phyloP scores from a whole-genome alignment of 2,113 vertebrate genomes.

The Pangasianodon hypophthalmus region DNA sequence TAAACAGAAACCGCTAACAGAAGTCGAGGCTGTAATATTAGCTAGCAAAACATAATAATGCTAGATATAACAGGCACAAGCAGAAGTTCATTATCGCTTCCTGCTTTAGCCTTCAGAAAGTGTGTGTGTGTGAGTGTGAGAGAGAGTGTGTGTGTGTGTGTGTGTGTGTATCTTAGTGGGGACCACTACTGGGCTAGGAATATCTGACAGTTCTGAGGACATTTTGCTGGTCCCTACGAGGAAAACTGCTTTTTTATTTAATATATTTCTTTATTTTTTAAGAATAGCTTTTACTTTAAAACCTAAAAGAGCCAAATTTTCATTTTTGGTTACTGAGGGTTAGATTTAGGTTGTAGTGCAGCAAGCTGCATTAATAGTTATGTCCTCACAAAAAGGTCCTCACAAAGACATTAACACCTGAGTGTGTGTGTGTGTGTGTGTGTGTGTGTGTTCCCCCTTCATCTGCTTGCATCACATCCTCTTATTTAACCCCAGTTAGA shows the following conservation, averaged over 20 bases:
- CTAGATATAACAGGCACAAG: neutral
- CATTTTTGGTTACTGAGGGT: neutral
- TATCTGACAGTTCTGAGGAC: neutral
- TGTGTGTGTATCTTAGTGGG: neutral
- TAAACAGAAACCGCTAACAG: neutral
- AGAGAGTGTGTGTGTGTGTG: neutral
- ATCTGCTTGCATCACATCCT: slow-evolving; percentile 41
- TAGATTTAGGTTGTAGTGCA: neutral
- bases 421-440: neutral
- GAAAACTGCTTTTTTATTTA: neutral
- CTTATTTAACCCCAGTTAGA: slow-evolving; percentile 19
- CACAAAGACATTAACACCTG: neutral
- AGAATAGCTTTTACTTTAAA: neutral
- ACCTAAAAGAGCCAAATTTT: neutral
- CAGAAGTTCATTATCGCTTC: slow-evolving; percentile 32
- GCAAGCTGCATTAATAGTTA: neutral
- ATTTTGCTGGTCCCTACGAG: neutral
- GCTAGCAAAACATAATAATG: neutral
- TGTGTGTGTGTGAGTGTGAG: slow-evolving; percentile 3
- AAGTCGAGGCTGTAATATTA: neutral
- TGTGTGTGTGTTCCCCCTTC: neutral
- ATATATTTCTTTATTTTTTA: neutral
- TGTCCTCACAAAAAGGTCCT: neutral
- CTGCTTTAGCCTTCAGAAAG: slow-evolving; percentile 25
- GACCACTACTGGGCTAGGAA: neutral